Evolutionary conservation across 2,888 invertebrate species (phyloP), one percentile per base, ranked within the genome.

Genomic region (Clusia tigrina): DNA sequence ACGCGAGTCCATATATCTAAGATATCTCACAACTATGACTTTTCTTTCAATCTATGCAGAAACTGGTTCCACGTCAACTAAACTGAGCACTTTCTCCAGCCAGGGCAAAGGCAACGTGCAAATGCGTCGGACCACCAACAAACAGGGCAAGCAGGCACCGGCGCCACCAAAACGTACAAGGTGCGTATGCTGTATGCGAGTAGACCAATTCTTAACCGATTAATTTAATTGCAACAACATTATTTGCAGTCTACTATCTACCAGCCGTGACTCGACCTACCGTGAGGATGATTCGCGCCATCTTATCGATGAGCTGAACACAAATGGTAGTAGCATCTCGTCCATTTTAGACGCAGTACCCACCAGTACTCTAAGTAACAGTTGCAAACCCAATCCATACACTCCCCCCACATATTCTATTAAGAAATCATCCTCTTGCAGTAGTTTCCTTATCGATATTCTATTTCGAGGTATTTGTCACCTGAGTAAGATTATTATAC

Each of bases 101-200:
- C 86, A 86, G 67, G 86, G 86, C 70, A 89, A 88, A 73, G 87
- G 87, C 69, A 86, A 88, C 74, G 94, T 95, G 57, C 94, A 94
- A 85, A 89, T 95, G 90, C 88, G 94, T 66, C 87, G 94, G 72
- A 91, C 93, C 58, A 94, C 93, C 65, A 94, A 94, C 83, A 89
- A 94, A 71, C 92, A 93, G 79, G 95, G 95, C 71, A 96, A 96
- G 83, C 94, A 94, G 78, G 96, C 96, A 25, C 98, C 98, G 52
- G 93, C 95, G 20, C 97, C 97, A 65, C 97, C 97, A 32, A 96
- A 96, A 84, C 88, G 97, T 73, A 97, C 97, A 70, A 95, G 94
- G 94, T 94, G 85, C 46, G 63, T 56, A 26, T 2, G 52, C 42
- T 9, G 15, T 38, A 42, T 42, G 12, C 18, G 42, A n/a, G n/a